Evolutionary conservation across 2,888 invertebrate species (phyloP).

Genomic region (Volucella inanis): DNA sequence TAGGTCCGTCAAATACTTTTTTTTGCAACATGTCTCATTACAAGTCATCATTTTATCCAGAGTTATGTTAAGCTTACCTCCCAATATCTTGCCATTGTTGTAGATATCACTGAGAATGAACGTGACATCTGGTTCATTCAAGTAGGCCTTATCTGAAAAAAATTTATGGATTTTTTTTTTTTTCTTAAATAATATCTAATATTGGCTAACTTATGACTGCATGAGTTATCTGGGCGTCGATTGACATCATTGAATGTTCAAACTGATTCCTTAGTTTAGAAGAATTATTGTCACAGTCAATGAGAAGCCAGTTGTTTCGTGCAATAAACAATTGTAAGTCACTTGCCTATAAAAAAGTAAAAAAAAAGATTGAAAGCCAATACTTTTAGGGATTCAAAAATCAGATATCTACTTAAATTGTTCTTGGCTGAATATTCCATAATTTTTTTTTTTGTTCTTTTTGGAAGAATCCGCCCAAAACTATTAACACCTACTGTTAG

Average conservation of each 20-base stretch:
- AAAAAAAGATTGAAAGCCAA: background rate
- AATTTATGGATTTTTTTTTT: background rate
- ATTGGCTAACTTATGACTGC: slow-evolving; percentile 46
- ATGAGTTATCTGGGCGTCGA: slow-evolving; percentile 80
- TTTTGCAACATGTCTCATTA: slow-evolving; percentile 70
- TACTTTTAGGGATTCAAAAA: background rate
- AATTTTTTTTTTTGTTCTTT: too few species aligned
- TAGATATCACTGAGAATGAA: slow-evolving; percentile 80
- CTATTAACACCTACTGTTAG: too few species aligned
- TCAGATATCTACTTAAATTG: background rate
- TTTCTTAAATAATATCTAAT: background rate
- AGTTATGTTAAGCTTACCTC: slow-evolving; percentile 81
- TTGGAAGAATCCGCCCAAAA: background rate
- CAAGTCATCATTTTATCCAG: slow-evolving; percentile 78
- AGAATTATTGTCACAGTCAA: slow-evolving; percentile 76
- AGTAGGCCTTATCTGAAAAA: slow-evolving; percentile 5
- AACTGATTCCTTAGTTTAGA: slow-evolving; percentile 75
- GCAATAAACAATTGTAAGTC: slow-evolving; percentile 76
- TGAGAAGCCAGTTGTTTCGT: slow-evolving; percentile 79
- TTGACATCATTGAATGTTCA: slow-evolving; percentile 77
- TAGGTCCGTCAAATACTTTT: slow-evolving; percentile 77
- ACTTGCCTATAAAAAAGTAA: slow-evolving; percentile 70
- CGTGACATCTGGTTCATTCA: background rate
- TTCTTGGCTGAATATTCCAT: too few species aligned
- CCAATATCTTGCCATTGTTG: slow-evolving; percentile 80